Percentiles rank a stretch among this genome's conserved stretches.
Evolutionary conservation across 2,113 vertebrate genomes (phyloP).

Genomic region (Salvelinus sp.): DNA sequence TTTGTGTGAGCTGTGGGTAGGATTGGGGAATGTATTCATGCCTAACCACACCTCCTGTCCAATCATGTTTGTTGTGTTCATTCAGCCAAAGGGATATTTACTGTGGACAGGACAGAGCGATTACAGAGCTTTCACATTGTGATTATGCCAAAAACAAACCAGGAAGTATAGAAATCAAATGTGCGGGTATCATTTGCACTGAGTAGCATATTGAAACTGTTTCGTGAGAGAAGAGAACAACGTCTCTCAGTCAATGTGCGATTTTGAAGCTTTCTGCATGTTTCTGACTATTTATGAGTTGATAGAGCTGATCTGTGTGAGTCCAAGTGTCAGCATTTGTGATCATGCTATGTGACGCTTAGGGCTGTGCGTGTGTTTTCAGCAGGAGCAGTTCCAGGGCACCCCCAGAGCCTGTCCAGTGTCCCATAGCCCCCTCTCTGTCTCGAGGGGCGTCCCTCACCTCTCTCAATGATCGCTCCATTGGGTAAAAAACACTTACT

Average conservation of each 20-base stretch:
- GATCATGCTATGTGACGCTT: not conserved
- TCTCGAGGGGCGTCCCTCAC: conserved; percentile 34
- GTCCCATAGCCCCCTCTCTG: conserved; percentile 59
- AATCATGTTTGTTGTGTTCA: too few relatives aligned
- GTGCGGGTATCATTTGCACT: too few relatives aligned
- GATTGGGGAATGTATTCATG: too few relatives aligned
- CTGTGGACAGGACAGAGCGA: too few relatives aligned
- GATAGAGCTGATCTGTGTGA: not conserved
- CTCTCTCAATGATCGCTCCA: conserved; percentile 45
- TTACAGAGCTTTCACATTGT: too few relatives aligned
- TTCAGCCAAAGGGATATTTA: too few relatives aligned
- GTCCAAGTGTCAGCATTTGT: conserved; percentile 18
- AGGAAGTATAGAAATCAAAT: too few relatives aligned
- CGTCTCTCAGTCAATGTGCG: not conserved
- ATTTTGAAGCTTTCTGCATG: not conserved
- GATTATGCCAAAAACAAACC: too few relatives aligned
- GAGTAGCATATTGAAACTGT: too few relatives aligned
- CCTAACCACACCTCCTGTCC: too few relatives aligned
- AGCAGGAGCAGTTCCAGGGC: conserved; percentile 54
- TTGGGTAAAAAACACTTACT: conserved; percentile 26
- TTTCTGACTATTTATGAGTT: not conserved
- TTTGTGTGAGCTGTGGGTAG: not conserved
- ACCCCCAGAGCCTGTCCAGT: conserved; percentile 60
- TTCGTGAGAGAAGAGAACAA: too few relatives aligned
- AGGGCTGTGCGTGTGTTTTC: conserved; percentile 23